These are phyloP conservation scores for Phylloscopus trochilus DNA, from an alignment of 2,113 vertebrate genomes.

Conservation along the genomic window DNA sequence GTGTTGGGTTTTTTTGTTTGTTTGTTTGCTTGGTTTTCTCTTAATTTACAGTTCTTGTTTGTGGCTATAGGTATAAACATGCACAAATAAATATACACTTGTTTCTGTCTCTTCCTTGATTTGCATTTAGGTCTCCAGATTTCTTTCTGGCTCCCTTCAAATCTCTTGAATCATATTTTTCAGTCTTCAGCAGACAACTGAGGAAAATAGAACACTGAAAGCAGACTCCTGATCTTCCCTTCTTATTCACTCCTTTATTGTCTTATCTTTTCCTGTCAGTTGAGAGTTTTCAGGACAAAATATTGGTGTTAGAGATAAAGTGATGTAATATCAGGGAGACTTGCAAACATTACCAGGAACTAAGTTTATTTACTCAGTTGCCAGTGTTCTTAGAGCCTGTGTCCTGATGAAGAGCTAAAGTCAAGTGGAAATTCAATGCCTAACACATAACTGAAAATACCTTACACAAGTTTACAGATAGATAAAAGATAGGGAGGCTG, in stretches of 20 bases:
- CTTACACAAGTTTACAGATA: accelerated
- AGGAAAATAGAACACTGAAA: not conserved
- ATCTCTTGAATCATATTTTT: not conserved
- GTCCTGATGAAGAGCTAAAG: not conserved
- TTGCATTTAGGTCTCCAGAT: not conserved
- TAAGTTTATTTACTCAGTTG: not conserved
- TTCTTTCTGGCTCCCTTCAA: not conserved
- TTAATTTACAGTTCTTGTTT: not conserved
- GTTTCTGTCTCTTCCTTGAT: not conserved
- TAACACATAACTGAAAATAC: not conserved
- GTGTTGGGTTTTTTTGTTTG: no score
- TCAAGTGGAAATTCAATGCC: not conserved
- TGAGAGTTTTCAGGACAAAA: not conserved
- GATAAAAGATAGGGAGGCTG: not conserved
- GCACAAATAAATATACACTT: not conserved
- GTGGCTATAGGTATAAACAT: not conserved
- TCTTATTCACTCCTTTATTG: not conserved
- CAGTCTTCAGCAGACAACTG: not conserved
- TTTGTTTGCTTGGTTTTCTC: not conserved
- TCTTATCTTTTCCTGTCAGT: not conserved
- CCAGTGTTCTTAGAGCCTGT: not conserved
- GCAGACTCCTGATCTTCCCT: not conserved
- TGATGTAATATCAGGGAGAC: not conserved
- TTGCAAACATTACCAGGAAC: not conserved
- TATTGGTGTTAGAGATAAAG: not conserved